A percentile compares a stretch with the other conserved stretches of the same genome.
These are phyloP conservation scores for Subanguina moxae DNA, from an alignment of 1,140 invertebrate genomes.

Conservation along the genomic window DNA sequence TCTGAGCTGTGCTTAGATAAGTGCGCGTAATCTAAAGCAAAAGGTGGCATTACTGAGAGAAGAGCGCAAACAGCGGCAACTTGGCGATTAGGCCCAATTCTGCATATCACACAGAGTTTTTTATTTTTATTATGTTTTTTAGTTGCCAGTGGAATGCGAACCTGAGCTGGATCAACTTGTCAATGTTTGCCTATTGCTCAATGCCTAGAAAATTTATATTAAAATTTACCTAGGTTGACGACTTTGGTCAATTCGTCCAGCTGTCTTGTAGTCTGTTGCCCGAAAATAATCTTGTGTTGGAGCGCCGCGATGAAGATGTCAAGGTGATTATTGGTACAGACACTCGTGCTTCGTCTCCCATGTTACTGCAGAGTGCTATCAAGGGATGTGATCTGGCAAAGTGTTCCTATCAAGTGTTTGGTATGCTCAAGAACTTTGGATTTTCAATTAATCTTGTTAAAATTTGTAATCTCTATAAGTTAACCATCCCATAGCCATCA, in stretches of 20 bases:
- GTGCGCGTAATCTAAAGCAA: too few relatives aligned
- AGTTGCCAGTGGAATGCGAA: conserved; percentile 34
- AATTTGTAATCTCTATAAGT: too few relatives aligned
- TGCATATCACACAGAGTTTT: not conserved
- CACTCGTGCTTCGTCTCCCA: conserved; percentile 37
- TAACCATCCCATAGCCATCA: too few relatives aligned
- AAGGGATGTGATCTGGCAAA: conserved; percentile 11
- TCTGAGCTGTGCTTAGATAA: too few relatives aligned
- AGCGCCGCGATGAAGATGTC: not conserved
- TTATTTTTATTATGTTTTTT: too few relatives aligned
- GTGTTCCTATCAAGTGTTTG: not conserved
- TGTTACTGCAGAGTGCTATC: conserved; percentile 21
- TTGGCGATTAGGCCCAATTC: not conserved
- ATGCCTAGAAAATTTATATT: not conserved
- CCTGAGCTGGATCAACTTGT: conserved; percentile 31
- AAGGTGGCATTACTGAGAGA: too few relatives aligned
- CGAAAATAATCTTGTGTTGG: not conserved
- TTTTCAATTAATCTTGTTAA: conserved; percentile 64
- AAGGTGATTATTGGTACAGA: conserved; percentile 37
- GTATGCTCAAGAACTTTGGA: conserved; percentile 10
- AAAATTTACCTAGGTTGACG: not conserved
- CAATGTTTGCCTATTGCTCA: conserved; percentile 8
- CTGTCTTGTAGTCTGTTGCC: not conserved
- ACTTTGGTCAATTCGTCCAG: conserved; percentile 1
- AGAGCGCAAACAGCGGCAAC: too few relatives aligned